A percentile compares a stretch with the other conserved stretches of the same genome.
Conservation (phyloP, 2,888 invertebrate genomes). For the Sinopyrophorus schimmeli region DNA sequence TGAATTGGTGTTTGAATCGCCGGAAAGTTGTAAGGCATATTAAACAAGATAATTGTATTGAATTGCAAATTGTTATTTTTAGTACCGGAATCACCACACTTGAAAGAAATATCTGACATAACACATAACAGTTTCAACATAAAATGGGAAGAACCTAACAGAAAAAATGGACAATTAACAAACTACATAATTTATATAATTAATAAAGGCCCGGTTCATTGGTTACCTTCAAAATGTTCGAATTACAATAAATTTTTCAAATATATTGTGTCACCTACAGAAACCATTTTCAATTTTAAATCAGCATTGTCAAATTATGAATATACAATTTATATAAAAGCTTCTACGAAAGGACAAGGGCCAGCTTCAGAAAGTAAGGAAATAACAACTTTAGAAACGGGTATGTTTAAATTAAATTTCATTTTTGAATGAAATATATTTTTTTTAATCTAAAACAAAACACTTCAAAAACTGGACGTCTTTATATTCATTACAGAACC, state of each 20-base stretch:
- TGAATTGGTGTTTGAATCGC: slow-evolving; percentile 11
- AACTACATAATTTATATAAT: slow-evolving; percentile 19
- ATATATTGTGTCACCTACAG: background rate
- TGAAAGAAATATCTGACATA: slow-evolving; percentile 4
- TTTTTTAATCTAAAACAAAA: too few species aligned
- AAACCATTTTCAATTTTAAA: slow-evolving; percentile 17
- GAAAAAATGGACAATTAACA: slow-evolving; percentile 26
- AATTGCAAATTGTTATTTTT: slow-evolving; percentile 8
- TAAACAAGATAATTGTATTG: background rate
- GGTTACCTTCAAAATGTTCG: slow-evolving; percentile 17
- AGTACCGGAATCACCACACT: slow-evolving; percentile 25
- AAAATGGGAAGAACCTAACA: slow-evolving; percentile 24
- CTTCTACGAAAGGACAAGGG: slow-evolving; percentile 19
- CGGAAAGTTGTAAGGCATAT: slow-evolving; percentile 22
- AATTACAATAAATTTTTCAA: background rate
- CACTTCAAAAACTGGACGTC: background rate
- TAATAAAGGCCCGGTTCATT: slow-evolving; percentile 15
- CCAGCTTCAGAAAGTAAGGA: too few species aligned
- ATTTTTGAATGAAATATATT: too few species aligned
- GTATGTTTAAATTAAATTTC: too few species aligned
- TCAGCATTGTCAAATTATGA: too few species aligned
- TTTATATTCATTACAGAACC: slow-evolving; percentile 20
- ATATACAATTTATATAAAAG: slow-evolving; percentile 17
- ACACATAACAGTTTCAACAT: slow-evolving; percentile 10
- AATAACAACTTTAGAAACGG: slow-evolving; percentile 10